Evolutionary conservation across 2,113 vertebrate genomes (phyloP).

Genomic region (Macaca fascicularis): T2T-MFA8v1.1 NC_088380.1:145128001-145128500

Average conservation of each 20-base stretch:
- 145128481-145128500: no score
- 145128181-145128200: neutral
- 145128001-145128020: neutral
- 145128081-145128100: slow-evolving; percentile 8
- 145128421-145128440: no score
- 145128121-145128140: neutral
- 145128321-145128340: neutral
- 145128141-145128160: slow-evolving; percentile 3
- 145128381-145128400: neutral
- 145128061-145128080: slow-evolving; percentile 12
- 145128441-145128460: no score
- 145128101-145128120: neutral
- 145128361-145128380: neutral
- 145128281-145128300: neutral
- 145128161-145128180: neutral
- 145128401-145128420: neutral
- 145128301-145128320: neutral
- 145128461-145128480: no score
- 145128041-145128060: slow-evolving; percentile 25
- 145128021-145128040: neutral
- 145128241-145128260: neutral
- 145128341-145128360: neutral
- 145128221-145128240: neutral
- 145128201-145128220: neutral
- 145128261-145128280: slow-evolving; percentile 31